Conservation (phyloP, 92 coral and sea anemone species). For the Umimayanthus chanpuru region DNA sequence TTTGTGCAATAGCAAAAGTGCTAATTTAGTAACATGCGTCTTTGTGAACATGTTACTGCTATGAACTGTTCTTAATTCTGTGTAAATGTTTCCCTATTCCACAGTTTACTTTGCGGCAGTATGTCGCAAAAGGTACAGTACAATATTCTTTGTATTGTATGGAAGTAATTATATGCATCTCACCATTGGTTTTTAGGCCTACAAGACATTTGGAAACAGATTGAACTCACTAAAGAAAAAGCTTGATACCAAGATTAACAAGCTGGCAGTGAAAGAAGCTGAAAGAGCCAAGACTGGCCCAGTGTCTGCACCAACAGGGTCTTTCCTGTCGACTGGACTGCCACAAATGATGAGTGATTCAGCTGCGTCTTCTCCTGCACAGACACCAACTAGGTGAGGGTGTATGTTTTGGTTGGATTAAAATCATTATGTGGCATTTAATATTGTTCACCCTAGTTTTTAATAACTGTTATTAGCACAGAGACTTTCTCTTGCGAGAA, state of each 20-base stretch:
- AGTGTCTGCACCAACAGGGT: slow-evolving; percentile 94
- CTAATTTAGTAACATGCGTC: background rate
- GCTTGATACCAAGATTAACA: slow-evolving; percentile 84
- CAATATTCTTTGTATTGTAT: background rate
- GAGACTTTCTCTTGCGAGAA: no score
- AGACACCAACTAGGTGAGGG: slow-evolving; percentile 51
- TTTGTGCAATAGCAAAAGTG: background rate
- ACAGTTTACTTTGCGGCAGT: background rate
- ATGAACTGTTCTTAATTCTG: background rate
- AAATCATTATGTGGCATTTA: background rate
- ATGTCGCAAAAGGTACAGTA: background rate
- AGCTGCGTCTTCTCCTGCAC: slow-evolving; percentile 70
- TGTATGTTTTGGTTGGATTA: background rate
- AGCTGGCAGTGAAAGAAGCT: slow-evolving; percentile 87
- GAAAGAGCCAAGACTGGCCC: slow-evolving; percentile 94
- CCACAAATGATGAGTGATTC: slow-evolving; percentile 77
- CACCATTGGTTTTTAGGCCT: slow-evolving; percentile 71
- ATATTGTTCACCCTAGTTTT: no score
- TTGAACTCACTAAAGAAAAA: slow-evolving; percentile 94
- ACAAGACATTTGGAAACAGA: slow-evolving; percentile 97
- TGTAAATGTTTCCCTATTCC: background rate
- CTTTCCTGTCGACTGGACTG: slow-evolving; percentile 90
- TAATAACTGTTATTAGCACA: no score
- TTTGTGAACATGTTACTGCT: background rate
- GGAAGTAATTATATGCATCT: background rate